Base-by-base conservation (phyloP, 2,797 vertebrate species). In the Microchirus variegatus region DNA sequence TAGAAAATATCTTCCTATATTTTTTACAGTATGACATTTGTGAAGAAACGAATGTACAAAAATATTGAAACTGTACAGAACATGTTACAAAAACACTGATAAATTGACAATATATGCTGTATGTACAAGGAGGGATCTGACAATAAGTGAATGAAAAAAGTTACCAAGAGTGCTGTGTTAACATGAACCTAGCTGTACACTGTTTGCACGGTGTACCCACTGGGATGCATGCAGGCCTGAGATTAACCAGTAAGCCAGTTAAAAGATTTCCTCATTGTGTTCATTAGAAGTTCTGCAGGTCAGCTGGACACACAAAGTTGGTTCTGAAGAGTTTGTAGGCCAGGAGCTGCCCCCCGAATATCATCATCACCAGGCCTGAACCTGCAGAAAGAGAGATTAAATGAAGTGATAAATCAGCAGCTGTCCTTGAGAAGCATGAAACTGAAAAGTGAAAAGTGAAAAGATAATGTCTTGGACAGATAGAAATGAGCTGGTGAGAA, bases 241-340 rank as follows among this genome's bases (percentile, higher is more conserved):
- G 70, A 80, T 80, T 64, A 77, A 77, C 46, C 31, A 14, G 43
- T 80, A 67, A 84, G 55, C 77, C 59, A 61, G 56, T 76, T 68
- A 86, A 75, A 77, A 75, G 76, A 48, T 72, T 78, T 78, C 37
- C 62, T 66, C 2, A 2, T 60, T 63, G 53, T 37, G 17, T 69
- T 64, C 18, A 40, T 88, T 73, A 93, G 86, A 94, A 92, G 81
- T 93, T 89, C 73, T 92, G 89, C 9, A 94, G 90, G 37, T 94
- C 93, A 48, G 80, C 85, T 0, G 95, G 94, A 81, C 94, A 94
- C 48, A 97, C 95, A 81, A 96, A 96, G 81, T 96, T 95, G 81
- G 91, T 93, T 85, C 94, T 94, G 89, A 94, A 97, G 68, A 98
- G 92, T 88, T 74, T 94, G 70, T 95, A 94, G 65, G 95, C 95